Evolutionary conservation across 2,888 invertebrate genomes (phyloP).

Genomic region (Camponotus fellah): DNA sequence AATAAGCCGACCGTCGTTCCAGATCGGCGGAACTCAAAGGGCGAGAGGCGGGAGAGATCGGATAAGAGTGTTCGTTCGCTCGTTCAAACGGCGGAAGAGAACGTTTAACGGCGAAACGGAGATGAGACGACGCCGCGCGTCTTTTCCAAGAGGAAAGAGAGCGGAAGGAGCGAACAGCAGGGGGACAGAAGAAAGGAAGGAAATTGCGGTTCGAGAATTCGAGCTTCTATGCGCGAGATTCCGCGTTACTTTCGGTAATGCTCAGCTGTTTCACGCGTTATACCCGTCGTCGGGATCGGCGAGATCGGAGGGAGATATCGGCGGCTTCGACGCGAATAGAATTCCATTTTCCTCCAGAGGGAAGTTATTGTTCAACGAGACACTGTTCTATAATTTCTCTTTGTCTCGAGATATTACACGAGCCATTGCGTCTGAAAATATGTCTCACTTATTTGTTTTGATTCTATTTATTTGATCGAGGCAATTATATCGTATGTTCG

Average conservation of each 20-base stretch:
- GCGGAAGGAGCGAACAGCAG: slow-evolving; percentile 8
- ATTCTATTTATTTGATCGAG: too few species aligned
- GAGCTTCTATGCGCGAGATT: slow-evolving; percentile 59
- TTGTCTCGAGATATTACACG: background rate
- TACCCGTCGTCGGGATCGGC: slow-evolving; percentile 43
- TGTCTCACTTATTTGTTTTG: background rate
- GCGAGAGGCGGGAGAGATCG: slow-evolving; percentile 37
- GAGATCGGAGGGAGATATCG: slow-evolving; percentile 44
- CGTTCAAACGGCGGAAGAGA: slow-evolving; percentile 15
- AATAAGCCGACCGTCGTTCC: slow-evolving; percentile 65
- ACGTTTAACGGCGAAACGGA: slow-evolving; percentile 50
- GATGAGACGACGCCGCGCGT: slow-evolving; percentile 35
- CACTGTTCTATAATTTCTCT: background rate
- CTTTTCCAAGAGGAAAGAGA: slow-evolving; percentile 34
- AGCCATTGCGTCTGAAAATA: background rate
- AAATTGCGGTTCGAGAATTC: slow-evolving; percentile 71
- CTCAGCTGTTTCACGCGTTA: slow-evolving; percentile 62
- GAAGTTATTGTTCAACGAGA: slow-evolving; percentile 25
- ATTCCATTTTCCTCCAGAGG: background rate
- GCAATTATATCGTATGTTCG: background rate
- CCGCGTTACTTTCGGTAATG: slow-evolving; percentile 61
- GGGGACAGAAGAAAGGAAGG: slow-evolving; percentile 56
- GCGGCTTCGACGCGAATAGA: slow-evolving; percentile 8
- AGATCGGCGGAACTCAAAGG: slow-evolving; percentile 57
- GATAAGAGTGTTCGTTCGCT: slow-evolving; percentile 57